Conservation (phyloP, 2,797 vertebrate genomes). For the Caiman crocodilus region DNA sequence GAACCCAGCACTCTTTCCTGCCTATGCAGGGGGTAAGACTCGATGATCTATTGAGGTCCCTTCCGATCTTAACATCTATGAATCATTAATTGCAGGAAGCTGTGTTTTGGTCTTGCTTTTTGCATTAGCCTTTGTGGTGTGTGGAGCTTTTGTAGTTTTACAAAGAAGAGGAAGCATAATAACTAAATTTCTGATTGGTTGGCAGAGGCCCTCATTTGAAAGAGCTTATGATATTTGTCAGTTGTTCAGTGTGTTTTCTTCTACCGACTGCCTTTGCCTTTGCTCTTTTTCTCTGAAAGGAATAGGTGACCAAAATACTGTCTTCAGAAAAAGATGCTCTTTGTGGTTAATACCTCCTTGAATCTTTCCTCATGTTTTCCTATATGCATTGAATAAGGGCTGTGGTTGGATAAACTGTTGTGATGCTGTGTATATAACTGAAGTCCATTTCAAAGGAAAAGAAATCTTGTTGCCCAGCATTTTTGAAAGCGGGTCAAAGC, state of each 20-base stretch:
- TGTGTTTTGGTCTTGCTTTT: neutral
- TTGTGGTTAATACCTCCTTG: neutral
- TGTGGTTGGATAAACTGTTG: neutral
- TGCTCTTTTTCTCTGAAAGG: neutral
- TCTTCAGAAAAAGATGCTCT: neutral
- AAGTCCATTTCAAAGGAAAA: neutral
- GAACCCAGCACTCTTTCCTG: too few species aligned
- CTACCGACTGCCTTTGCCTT: neutral
- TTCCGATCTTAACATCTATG: too few species aligned
- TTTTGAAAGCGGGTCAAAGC: neutral
- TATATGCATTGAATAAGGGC: neutral
- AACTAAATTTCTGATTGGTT: neutral
- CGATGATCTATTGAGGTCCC: too few species aligned
- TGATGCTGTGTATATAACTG: neutral
- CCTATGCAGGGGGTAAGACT: too few species aligned
- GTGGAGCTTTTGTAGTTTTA: neutral
- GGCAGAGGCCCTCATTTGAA: neutral
- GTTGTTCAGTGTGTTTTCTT: neutral
- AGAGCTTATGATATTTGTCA: neutral
- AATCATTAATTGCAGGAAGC: neutral
- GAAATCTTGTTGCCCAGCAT: neutral
- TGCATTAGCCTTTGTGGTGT: neutral
- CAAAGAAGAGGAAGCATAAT: neutral
- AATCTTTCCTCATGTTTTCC: neutral
- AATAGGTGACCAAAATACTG: neutral